Percentiles rank a stretch among this genome's conserved stretches.
Conservation (phyloP, 2,113 vertebrate genomes). For the Prinia subflava region DNA sequence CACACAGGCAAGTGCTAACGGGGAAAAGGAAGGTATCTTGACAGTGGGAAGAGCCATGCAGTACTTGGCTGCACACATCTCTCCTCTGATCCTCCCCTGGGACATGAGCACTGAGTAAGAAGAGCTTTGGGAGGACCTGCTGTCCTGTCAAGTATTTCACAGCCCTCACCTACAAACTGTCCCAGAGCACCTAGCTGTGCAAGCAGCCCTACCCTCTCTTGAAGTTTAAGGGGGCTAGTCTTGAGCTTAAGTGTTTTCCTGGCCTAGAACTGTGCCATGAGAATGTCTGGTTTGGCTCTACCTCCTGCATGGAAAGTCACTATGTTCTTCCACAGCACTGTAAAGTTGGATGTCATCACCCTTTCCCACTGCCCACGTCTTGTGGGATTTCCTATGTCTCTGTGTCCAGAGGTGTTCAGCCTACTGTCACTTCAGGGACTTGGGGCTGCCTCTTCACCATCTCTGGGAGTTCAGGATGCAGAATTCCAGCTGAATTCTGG, state of each 20-base stretch:
- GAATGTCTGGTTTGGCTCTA: not conserved
- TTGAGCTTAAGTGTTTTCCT: not conserved
- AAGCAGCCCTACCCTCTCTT: not conserved
- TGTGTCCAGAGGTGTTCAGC: not conserved
- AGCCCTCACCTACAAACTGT: not conserved
- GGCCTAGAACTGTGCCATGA: not conserved
- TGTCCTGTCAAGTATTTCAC: not conserved
- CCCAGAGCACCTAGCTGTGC: not conserved
- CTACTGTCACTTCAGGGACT: not conserved
- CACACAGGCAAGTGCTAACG: fast-evolving
- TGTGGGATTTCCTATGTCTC: fast-evolving
- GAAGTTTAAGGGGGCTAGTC: not conserved
- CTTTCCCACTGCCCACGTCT: fast-evolving
- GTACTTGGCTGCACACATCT: not conserved
- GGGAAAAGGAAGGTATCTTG: too few species aligned
- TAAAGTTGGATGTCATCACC: not conserved
- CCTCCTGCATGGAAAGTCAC: not conserved
- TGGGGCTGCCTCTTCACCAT: fast-evolving
- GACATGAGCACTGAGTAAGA: not conserved
- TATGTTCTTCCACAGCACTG: not conserved
- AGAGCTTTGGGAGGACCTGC: not conserved
- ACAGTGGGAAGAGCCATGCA: not conserved
- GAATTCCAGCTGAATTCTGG: not conserved
- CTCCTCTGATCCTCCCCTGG: not conserved
- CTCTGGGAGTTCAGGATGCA: not conserved